Base-by-base conservation (phyloP, 2,888 invertebrate genomes). In the Mesopsocus fuscifrons region DNA sequence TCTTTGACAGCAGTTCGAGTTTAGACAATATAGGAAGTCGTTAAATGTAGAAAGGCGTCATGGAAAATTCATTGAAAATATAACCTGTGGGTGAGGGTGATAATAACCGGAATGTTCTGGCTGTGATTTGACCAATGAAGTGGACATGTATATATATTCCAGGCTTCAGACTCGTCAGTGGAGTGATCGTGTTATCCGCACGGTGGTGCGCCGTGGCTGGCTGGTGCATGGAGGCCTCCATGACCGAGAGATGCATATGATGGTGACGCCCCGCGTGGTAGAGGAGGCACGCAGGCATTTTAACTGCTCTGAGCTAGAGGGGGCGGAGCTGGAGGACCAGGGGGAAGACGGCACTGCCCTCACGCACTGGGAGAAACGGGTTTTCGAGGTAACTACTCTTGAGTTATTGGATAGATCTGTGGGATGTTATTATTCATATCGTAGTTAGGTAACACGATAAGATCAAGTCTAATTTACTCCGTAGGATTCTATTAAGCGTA, bases 341-440 rank as follows among this genome's bases (percentile, higher is more conserved):
- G 97, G 97, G 0, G 91, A 89, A 13, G 91, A 95, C 51, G 98
- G 98, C 0, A 98, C 98, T 0, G 82, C 87, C 0, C 65, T 95
- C 34, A 97, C 97, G 0, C 98, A 99, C 58, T 98, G 97, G 97
- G 98, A 99, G 63, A 99, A 99, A 58, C 65, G 98, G 43, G 77
- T 97, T 2, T 91, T 97, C 59, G 98, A 98, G 73, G 92, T 91
- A 55, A 59, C 57, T 26, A 9, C 26, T 26, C n/a, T n/a, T n/a
- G n/a, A n/a, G n/a, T n/a, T n/a, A n/a, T n/a, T n/a, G n/a, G n/a
- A n/a, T n/a, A n/a, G n/a, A n/a, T n/a, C n/a, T n/a, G n/a, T n/a
- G n/a, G n/a, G n/a, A n/a, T n/a, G n/a, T n/a, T n/a, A n/a, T n/a
- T n/a, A n/a, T n/a, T n/a, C n/a, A n/a, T n/a, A n/a, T n/a, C n/a